phyloP scores from a whole-genome alignment of 2,113 vertebrate species.

The Mesitornis unicolor region DNA sequence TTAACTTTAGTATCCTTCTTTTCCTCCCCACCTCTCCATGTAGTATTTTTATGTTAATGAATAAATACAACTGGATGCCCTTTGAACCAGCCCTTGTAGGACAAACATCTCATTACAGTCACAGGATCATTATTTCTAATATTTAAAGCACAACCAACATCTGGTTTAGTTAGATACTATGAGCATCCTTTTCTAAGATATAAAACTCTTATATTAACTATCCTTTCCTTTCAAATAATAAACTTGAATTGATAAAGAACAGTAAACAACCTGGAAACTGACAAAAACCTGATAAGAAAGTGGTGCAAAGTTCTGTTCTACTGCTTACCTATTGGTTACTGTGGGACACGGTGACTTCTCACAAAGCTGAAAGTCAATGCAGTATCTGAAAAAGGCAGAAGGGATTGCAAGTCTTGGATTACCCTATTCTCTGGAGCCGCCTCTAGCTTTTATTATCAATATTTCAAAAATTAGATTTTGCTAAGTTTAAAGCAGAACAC shows the following conservation, averaged over 20 bases:
- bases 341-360: neutral
- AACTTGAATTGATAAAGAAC: neutral
- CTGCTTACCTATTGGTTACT: neutral
- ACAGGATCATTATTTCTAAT: neutral
- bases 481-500: neutral
- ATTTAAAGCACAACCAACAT: neutral
- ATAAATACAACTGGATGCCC: neutral
- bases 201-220: neutral
- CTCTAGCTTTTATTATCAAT: neutral
- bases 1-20: neutral
- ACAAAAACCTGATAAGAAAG: neutral
- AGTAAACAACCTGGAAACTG: neutral
- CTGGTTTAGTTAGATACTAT: neutral
- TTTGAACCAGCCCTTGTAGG: neutral
- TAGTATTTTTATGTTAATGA: neutral
- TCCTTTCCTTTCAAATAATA: neutral
- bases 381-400: constrained; percentile 16
- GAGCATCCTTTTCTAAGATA: neutral
- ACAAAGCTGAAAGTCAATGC: neutral
- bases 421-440: neutral
- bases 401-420: neutral
- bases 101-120: neutral
- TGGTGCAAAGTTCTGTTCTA: neutral
- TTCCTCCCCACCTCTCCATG: neutral
- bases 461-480: neutral